A percentile compares a stretch with the other conserved stretches of the same genome.
Conservation (phyloP, 2,888 invertebrate species). For the Drosophila affinis region DNA sequence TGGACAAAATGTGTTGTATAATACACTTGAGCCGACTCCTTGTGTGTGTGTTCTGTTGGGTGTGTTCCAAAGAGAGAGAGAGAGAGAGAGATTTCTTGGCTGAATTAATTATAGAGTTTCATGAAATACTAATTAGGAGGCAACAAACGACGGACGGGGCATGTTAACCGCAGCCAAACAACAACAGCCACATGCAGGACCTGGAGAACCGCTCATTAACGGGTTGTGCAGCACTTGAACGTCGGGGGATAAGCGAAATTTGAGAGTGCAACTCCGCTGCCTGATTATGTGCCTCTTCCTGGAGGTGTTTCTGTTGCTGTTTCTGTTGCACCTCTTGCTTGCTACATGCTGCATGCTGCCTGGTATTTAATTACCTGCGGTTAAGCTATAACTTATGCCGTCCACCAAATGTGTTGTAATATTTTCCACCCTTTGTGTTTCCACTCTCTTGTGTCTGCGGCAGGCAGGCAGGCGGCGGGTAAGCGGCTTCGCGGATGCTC, state of each 20-base stretch:
- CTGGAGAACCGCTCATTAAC: conserved; percentile 38
- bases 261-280: conserved; percentile 17
- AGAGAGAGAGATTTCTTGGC: background rate
- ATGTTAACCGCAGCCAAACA: conserved; percentile 42
- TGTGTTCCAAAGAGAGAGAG: background rate
- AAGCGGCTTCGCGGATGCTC: conserved; percentile 9
- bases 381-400: conserved; percentile 54
- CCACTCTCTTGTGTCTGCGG: background rate
- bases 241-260: conserved; percentile 43
- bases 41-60: background rate
- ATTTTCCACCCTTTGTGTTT: conserved; percentile 47
- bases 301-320: background rate
- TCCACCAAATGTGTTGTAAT: conserved; percentile 50
- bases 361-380: conserved; percentile 55
- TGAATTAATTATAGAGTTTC: conserved; percentile 36
- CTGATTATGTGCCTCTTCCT: background rate
- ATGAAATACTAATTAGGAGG: conserved; percentile 52
- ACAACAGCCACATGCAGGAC: conserved; percentile 22
- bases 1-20: conserved; percentile 46
- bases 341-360: conserved; percentile 23
- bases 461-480: conserved; percentile 11
- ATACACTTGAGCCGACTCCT: conserved; percentile 5
- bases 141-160: conserved; percentile 26
- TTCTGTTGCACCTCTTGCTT: background rate
- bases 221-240: conserved; percentile 42